A percentile compares a stretch with the other conserved stretches of the same genome.
These are phyloP conservation scores for Drosophila pectinifera DNA, from an alignment of 1,140 invertebrate genomes.

Conservation along the genomic window DNA sequence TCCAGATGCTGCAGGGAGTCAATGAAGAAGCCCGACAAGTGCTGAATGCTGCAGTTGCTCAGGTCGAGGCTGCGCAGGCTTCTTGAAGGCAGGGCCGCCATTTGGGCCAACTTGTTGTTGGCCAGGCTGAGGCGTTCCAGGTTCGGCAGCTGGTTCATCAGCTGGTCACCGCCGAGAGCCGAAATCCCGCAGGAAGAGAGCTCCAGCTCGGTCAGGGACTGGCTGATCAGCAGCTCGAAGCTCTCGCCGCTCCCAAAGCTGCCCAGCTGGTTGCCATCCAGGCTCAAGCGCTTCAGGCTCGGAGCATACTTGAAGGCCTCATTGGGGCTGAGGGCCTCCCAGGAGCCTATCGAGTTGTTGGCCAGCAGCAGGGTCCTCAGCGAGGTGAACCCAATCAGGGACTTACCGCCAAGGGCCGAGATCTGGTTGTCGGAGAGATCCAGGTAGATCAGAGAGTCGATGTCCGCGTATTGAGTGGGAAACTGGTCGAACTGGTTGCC, in stretches of 20 bases:
- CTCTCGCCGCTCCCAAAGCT: conserved; percentile 85
- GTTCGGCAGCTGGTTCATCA: conserved; percentile 86
- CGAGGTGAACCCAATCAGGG: conserved; percentile 85
- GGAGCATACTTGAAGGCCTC: conserved; percentile 84
- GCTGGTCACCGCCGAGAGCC: conserved; percentile 85
- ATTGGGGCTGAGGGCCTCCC: conserved; percentile 86
- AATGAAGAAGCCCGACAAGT: conserved; percentile 85
- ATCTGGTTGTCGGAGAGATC: conserved; percentile 87
- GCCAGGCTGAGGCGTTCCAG: conserved; percentile 86
- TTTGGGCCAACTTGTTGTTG: conserved; percentile 85
- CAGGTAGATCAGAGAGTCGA: conserved; percentile 85
- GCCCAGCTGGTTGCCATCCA: conserved; percentile 86
- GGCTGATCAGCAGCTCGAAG: conserved; percentile 80
- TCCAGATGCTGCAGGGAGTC: conserved; percentile 85
- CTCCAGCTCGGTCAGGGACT: conserved; percentile 85
- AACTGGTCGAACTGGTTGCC: conserved; percentile 86
- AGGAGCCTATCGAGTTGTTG: conserved; percentile 86
- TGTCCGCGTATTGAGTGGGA: conserved; percentile 84
- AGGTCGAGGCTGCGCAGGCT: conserved; percentile 86
- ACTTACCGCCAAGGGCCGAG: conserved; percentile 78
- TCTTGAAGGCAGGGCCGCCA: conserved; percentile 86
- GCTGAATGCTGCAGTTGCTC: conserved; percentile 86
- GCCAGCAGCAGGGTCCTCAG: conserved; percentile 86
- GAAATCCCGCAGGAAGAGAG: conserved; percentile 86
- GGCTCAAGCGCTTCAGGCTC: conserved; percentile 85